Base-by-base conservation (phyloP, 2,113 vertebrate species). In the Pelecanus crispus region DNA sequence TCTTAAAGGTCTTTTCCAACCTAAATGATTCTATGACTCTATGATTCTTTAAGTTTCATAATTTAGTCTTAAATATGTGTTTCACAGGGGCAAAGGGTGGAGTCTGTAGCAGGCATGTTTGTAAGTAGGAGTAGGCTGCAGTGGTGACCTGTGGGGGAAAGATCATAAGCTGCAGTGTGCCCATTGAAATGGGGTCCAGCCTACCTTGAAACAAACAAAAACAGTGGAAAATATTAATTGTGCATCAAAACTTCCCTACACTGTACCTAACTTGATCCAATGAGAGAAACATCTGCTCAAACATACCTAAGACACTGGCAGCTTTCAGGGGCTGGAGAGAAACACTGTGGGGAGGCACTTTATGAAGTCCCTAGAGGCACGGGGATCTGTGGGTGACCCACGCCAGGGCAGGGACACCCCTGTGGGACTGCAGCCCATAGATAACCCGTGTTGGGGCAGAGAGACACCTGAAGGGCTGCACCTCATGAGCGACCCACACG, bases 401-500 rank as follows among this genome's bases (percentile, higher is more conserved):
- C 7, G 5, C 17, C n/a, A 49, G 14, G 38, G 15, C 20, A 70
- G 20, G 18, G 32, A 49, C 7, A 36, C 58, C 22, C 15, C 13
- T 21, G 34, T 22, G 34, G 19, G 32, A 34, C 20, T 58, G 20
- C 32, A 34, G 55, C 55, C 31, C 31, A 20, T 13, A 31, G 31
- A 32, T 4, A 19, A 32, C 29, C 29, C 53, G 8, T 12, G 7
- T 17, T 32, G 31, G 29, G 53, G 11, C 53, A 56, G 53, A 17
- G 29, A 55, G 7, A n/a, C 6, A 3, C 12, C 10, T 8, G 25
- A 56, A 10, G 10, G 16, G 17, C 42, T 13, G 18, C 19, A 47
- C 20, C 11, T 10, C 34, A 8, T 9, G 36, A 2, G 13, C 7
- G 2, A 25, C 12, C 17, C n/a, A 16, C 8, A 5, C 15, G n/a